These are phyloP conservation scores for Pseudochromis fuscus DNA, from an alignment of 2,797 vertebrate species.

Conservation along the genomic window DNA sequence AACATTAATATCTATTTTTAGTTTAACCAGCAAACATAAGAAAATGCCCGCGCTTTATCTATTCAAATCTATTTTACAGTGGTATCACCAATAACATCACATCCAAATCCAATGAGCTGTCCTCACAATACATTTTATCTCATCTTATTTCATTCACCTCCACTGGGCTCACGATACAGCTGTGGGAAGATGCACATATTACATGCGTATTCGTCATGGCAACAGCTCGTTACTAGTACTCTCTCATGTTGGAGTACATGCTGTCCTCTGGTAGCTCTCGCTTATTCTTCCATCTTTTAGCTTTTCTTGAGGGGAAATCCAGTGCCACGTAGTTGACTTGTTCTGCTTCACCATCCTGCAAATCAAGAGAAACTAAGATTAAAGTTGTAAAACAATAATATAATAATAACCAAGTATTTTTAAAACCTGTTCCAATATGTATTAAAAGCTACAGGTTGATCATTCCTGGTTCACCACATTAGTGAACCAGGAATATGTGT, in stretches of 20 bases:
- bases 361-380: background rate
- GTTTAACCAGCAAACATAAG: background rate
- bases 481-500: no score
- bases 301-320: slow-evolving; percentile 48
- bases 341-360: slow-evolving; percentile 11
- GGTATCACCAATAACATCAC: background rate
- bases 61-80: background rate
- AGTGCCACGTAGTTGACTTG: slow-evolving; percentile 37
- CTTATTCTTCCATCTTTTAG: slow-evolving; percentile 10
- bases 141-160: background rate
- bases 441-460: background rate
- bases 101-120: background rate
- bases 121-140: no score
- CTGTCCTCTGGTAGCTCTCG: slow-evolving; percentile 19
- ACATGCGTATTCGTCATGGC: background rate
- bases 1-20: background rate
- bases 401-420: background rate
- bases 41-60: no score
- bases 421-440: rapidly evolving
- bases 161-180: background rate
- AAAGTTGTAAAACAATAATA: background rate
- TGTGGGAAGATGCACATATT: no score
- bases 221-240: background rate
- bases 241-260: slow-evolving; percentile 28
- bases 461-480: no score